These are phyloP conservation scores for Oryzias melastigma DNA, from an alignment of 2,113 vertebrate genomes.

Conservation along the genomic window DNA sequence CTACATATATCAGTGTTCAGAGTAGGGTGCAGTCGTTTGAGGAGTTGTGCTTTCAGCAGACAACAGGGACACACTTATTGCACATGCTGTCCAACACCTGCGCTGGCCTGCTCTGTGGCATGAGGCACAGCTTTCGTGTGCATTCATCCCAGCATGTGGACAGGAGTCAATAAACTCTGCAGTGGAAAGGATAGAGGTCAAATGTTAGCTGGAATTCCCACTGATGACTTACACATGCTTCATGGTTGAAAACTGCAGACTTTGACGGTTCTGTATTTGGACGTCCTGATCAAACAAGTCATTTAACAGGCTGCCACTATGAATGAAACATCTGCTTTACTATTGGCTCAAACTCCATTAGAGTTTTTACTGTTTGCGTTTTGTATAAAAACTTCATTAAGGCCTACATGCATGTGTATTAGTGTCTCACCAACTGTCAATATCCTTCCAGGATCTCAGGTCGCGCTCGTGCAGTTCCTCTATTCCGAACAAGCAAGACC, in stretches of 20 bases:
- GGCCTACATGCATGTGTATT: not conserved
- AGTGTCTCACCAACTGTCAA: not conserved
- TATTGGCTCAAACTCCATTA: not conserved
- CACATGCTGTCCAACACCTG: slow-evolving; percentile 48
- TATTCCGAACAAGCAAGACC: slow-evolving; percentile 73
- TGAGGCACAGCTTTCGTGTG: slow-evolving; percentile 20
- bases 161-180: slow-evolving; percentile 44
- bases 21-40: slow-evolving; percentile 7
- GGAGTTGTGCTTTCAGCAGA: slow-evolving; percentile 32
- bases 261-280: slow-evolving; percentile 5
- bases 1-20: slow-evolving; percentile 11
- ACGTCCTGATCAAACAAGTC: slow-evolving; percentile 22
- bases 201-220: slow-evolving; percentile 40
- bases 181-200: slow-evolving; percentile 29
- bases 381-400: not conserved
- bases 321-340: not conserved
- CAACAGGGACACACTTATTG: slow-evolving; percentile 22
- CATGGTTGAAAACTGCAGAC: slow-evolving; percentile 29
- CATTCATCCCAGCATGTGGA: slow-evolving; percentile 21
- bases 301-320: slow-evolving; percentile 7
- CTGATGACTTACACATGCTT: slow-evolving; percentile 44
- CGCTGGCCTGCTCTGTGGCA: slow-evolving; percentile 24
- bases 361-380: not conserved
- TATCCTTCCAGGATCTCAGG: slow-evolving; percentile 77
- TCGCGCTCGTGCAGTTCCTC: slow-evolving; percentile 71